Conservation (phyloP, 2,797 vertebrate species). For the Erpetoichthys calabaricus region DNA sequence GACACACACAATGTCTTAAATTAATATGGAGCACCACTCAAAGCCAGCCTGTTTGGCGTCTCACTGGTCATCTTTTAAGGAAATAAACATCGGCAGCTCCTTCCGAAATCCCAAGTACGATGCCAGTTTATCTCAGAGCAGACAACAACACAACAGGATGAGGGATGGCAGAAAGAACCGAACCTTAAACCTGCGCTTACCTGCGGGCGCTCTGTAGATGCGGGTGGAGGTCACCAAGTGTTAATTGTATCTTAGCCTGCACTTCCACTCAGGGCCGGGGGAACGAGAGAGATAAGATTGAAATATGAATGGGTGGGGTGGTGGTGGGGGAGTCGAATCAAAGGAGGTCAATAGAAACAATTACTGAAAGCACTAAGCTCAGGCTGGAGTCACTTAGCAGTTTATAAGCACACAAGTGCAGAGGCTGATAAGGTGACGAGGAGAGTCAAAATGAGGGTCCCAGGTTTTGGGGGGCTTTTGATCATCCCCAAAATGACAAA, state of each 20-base stretch:
- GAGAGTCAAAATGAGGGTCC: no score
- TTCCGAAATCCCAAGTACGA: no score
- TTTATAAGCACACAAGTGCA: slow-evolving; percentile 11
- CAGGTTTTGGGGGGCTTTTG: no score
- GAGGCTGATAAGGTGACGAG: slow-evolving; percentile 15
- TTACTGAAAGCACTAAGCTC: slow-evolving; percentile 11
- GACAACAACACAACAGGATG: no score
- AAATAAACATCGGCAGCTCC: no score
- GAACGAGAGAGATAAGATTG: slow-evolving; percentile 15
- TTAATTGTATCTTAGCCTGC: slow-evolving; percentile 7
- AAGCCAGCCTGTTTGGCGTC: no score
- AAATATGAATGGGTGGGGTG: slow-evolving; percentile 14
- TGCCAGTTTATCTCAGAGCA: no score
- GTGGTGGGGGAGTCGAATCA: slow-evolving; percentile 17
- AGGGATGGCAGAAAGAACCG: no score
- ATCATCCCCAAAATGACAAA: no score
- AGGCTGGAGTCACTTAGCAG: slow-evolving; percentile 10
- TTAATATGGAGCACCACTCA: no score
- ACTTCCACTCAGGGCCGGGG: slow-evolving; percentile 10
- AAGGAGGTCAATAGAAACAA: slow-evolving; percentile 19
- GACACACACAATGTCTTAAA: no score
- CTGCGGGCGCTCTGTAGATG: slow-evolving; percentile 7
- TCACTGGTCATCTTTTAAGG: no score
- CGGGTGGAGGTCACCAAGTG: slow-evolving; percentile 9
- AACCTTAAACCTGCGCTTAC: slow-evolving; percentile 13